Evolutionary conservation across 2,113 vertebrate species (phyloP).

Genomic region (Ciconia stormi): DNA sequence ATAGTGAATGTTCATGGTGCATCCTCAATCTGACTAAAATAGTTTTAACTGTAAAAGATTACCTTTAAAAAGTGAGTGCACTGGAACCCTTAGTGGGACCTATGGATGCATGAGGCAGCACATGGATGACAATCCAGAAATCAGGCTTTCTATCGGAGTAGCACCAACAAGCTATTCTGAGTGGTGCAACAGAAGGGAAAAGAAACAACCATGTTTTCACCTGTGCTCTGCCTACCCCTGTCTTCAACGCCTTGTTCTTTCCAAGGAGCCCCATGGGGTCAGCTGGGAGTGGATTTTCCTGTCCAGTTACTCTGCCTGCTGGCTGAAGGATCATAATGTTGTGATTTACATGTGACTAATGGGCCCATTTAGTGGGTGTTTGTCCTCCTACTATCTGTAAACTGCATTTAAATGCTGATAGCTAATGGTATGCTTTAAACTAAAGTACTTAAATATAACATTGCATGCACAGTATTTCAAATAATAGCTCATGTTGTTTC

Average conservation of each 20-base stretch:
- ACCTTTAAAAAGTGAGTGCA: not conserved
- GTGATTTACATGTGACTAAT: not conserved
- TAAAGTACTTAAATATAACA: not conserved
- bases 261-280: not conserved
- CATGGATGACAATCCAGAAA: not conserved
- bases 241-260: not conserved
- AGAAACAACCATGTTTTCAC: not conserved
- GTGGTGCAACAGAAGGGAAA: fast-evolving
- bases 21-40: not conserved
- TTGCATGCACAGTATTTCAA: not conserved
- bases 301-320: not conserved
- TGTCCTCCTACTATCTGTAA: not conserved
- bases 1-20: not conserved
- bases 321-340: not conserved
- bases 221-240: fast-evolving
- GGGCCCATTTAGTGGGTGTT: not conserved
- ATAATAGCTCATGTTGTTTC: not conserved
- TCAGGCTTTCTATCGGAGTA: not conserved
- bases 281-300: not conserved
- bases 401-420: not conserved
- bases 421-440: not conserved
- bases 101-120: not conserved
- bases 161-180: not conserved
- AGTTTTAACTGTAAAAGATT: not conserved
- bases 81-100: not conserved